phyloP scores from a whole-genome alignment of 2,888 invertebrate genomes.

The Tenodera sinensis region DNA sequence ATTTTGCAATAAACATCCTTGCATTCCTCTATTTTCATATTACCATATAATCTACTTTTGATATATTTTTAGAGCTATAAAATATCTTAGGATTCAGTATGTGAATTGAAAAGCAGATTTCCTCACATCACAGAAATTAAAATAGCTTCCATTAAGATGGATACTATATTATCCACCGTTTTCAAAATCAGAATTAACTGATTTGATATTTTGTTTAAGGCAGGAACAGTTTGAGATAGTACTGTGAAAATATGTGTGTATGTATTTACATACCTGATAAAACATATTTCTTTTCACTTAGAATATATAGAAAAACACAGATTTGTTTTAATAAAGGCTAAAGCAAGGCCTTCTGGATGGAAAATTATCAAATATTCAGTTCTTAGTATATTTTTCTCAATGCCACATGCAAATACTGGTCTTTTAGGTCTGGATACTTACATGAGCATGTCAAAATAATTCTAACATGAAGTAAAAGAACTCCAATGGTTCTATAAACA shows the following conservation, averaged over 20 bases:
- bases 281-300: not conserved
- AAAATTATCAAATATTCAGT: not conserved
- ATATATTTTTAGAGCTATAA: not conserved
- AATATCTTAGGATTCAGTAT: not conserved
- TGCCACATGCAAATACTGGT: constrained; percentile 15
- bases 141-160: not conserved
- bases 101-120: not conserved
- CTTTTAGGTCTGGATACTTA: not conserved
- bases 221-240: constrained; percentile 5
- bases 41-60: not conserved
- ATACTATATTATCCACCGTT: not conserved
- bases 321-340: not conserved
- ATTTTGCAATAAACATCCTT: not conserved
- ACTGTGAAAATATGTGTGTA: constrained; percentile 6
- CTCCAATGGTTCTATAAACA: too few relatives aligned
- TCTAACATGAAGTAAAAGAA: too few relatives aligned
- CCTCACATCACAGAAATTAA: not conserved
- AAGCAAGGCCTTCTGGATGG: constrained; percentile 1
- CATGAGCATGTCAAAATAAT: too few relatives aligned
- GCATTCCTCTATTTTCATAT: not conserved
- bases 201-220: not conserved
- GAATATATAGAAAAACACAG: constrained; percentile 3
- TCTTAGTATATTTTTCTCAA: not conserved
- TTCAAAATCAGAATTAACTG: not conserved
- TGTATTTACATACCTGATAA: not conserved